phyloP scores from a whole-genome alignment of 2,113 vertebrate species.

The Nyctereutes procyonoides region DNA sequence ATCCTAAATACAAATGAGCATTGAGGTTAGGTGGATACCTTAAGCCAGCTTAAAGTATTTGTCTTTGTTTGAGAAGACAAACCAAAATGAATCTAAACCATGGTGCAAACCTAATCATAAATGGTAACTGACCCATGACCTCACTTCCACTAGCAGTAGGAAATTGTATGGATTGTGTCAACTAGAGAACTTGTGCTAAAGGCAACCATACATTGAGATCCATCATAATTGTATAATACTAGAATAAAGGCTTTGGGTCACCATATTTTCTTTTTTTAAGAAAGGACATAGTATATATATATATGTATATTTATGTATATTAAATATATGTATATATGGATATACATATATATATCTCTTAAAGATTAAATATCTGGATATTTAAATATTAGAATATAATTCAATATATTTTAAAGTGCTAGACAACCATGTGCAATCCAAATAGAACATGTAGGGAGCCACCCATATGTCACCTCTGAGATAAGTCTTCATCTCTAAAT shows the following conservation, averaged over 20 bases:
- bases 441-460: not conserved
- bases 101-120: not conserved
- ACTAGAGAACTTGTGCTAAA: not conserved
- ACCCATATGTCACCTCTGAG: not conserved
- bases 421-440: not conserved
- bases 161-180: not conserved
- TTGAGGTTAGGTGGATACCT: not conserved
- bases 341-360: not conserved
- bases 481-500: not conserved
- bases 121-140: not conserved
- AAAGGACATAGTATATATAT: not conserved
- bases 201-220: not conserved
- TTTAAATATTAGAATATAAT: slow-evolving; percentile 28
- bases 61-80: not conserved
- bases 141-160: not conserved
- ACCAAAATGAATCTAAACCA: not conserved
- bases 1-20: not conserved
- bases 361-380: not conserved
- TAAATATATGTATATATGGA: not conserved
- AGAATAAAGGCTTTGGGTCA: not conserved
- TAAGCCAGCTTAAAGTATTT: not conserved
- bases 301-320: not conserved
- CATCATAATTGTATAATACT: too few species aligned
- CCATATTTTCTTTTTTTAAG: not conserved
- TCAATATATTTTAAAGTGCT: not conserved